These are phyloP conservation scores for Serripes groenlandicus DNA, from an alignment of 2,888 invertebrate genomes.

Conservation along the genomic window DNA sequence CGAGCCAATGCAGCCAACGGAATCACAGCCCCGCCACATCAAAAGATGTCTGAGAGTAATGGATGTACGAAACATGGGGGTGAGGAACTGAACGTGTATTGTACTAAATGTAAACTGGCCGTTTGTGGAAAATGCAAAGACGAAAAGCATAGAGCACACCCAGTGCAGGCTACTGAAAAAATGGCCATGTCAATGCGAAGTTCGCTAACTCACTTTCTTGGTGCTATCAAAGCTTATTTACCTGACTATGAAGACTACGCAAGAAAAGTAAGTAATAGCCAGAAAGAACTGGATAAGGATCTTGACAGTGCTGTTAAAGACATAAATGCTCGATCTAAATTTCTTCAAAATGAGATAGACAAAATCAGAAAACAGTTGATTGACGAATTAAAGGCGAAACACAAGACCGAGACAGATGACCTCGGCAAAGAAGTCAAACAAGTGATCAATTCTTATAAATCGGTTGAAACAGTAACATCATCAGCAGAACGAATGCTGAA, in stretches of 20 bases:
- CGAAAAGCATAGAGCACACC: constrained; percentile 68
- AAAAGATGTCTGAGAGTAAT: constrained; percentile 46
- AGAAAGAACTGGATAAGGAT: constrained; percentile 67
- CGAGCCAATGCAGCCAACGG: constrained; percentile 37
- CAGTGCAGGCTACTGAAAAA: constrained; percentile 65
- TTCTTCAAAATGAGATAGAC: constrained; percentile 69
- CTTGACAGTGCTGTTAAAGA: constrained; percentile 67
- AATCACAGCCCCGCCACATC: background rate
- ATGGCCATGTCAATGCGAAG: constrained; percentile 65
- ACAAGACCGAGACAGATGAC: constrained; percentile 63
- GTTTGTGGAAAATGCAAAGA: constrained; percentile 65
- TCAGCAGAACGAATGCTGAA: constrained; percentile 71
- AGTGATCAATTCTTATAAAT: constrained; percentile 60
- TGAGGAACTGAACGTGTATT: constrained; percentile 47
- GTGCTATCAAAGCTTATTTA: constrained; percentile 72
- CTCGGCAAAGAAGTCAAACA: constrained; percentile 63
- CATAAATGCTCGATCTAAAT: constrained; percentile 63
- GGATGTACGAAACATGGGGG: constrained; percentile 48
- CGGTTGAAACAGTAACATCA: constrained; percentile 64
- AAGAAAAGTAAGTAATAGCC: constrained; percentile 59
- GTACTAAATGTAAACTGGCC: constrained; percentile 56
- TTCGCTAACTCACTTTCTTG: constrained; percentile 68
- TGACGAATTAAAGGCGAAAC: constrained; percentile 65
- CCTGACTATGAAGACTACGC: constrained; percentile 70
- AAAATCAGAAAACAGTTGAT: constrained; percentile 68